Evolutionary conservation across 1,140 invertebrate genomes (phyloP).

Genomic region (Theocolax elegans): DNA sequence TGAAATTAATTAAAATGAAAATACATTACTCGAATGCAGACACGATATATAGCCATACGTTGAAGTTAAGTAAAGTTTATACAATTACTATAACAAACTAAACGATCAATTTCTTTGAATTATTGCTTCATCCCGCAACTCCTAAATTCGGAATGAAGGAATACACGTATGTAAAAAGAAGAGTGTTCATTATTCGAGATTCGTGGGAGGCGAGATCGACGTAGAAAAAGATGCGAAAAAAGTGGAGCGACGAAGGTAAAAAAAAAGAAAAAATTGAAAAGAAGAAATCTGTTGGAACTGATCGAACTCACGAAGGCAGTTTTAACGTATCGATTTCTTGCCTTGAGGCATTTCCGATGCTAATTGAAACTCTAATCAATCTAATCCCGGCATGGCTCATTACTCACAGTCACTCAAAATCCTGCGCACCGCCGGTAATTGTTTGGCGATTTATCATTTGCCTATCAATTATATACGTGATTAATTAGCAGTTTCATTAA

Average conservation of each 20-base stretch:
- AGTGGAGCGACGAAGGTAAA: neutral
- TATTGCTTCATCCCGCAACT: too few relatives aligned
- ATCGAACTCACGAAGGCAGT: neutral
- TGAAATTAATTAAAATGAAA: too few relatives aligned
- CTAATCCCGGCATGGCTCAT: constrained; percentile 9
- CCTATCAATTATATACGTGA: constrained; percentile 30
- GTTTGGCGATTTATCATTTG: constrained; percentile 25
- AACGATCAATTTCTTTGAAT: too few relatives aligned
- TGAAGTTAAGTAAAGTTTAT: too few relatives aligned
- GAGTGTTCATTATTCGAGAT: too few relatives aligned
- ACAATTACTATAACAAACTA: too few relatives aligned
- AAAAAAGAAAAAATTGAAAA: neutral
- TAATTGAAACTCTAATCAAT: constrained; percentile 40
- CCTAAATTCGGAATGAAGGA: too few relatives aligned
- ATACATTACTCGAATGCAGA: too few relatives aligned
- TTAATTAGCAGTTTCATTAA: constrained; percentile 33
- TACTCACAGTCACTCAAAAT: constrained; percentile 33
- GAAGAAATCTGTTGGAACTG: neutral
- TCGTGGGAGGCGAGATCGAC: too few relatives aligned
- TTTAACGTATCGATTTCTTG: constrained; percentile 24
- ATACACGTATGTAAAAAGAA: too few relatives aligned
- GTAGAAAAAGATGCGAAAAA: too few relatives aligned
- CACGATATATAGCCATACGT: too few relatives aligned
- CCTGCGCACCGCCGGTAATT: constrained; percentile 5
- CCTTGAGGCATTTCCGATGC: neutral